Evolutionary conservation across 1,140 invertebrate species (phyloP).

Genomic region (Argopecten irradians): DNA sequence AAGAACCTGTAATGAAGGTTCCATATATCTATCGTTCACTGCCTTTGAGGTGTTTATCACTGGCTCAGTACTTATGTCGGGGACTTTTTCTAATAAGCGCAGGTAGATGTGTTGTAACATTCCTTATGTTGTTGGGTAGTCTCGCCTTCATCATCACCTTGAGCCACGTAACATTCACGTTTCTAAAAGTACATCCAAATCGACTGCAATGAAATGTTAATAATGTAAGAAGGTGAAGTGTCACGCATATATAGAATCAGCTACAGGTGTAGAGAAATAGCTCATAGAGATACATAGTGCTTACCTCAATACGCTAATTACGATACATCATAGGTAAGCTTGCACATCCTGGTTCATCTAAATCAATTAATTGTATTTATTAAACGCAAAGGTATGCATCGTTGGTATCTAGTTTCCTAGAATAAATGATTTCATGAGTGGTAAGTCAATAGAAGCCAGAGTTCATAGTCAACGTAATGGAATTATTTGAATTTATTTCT

Average conservation of each 20-base stretch:
- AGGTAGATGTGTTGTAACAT: neutral
- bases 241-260: neutral
- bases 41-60: neutral
- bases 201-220: neutral
- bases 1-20: neutral
- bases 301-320: neutral
- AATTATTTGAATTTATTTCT: no score
- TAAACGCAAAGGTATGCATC: no score
- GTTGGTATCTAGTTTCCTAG: no score
- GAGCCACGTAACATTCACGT: neutral
- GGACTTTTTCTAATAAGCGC: neutral
- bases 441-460: no score
- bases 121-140: neutral
- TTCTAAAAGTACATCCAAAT: neutral
- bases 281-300: neutral
- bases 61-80: neutral
- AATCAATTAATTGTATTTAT: no score
- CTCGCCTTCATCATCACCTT: no score
- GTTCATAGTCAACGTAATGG: no score
- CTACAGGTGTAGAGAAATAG: neutral
- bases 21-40: neutral
- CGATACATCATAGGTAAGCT: no score
- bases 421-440: no score
- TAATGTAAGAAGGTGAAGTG: neutral
- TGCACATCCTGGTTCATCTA: no score